Conservation (phyloP, 2,797 vertebrate species). For the Ceryle rudis region DNA sequence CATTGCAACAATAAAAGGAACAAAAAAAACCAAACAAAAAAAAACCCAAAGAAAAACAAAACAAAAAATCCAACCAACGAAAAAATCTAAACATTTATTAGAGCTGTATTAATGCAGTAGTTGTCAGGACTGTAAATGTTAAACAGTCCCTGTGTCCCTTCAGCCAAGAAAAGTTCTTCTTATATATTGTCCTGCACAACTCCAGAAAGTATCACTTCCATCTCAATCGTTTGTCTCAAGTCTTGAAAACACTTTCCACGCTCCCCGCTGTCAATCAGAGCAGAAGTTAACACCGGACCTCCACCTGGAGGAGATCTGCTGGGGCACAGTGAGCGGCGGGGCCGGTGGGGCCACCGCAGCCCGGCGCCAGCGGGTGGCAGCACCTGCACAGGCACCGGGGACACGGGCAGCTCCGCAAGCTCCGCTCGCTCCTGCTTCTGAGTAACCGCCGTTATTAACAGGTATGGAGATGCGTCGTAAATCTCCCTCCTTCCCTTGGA, state of each 20-base stretch:
- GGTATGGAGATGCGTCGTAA: neutral
- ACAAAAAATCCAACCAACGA: neutral
- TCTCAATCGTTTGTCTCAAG: accelerated
- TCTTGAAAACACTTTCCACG: neutral
- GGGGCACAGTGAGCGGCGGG: accelerated
- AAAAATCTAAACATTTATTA: too few species aligned
- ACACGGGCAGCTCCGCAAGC: too few species aligned
- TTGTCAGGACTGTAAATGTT: neutral
- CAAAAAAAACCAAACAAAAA: neutral
- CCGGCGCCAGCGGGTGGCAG: constrained; percentile 51
- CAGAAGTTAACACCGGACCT: too few species aligned
- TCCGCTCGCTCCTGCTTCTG: neutral
- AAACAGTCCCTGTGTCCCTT: neutral
- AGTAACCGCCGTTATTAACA: neutral
- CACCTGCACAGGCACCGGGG: neutral
- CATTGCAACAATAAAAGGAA: neutral
- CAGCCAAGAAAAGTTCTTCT: neutral
- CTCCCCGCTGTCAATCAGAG: neutral
- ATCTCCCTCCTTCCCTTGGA: neutral
- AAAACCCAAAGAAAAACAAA: neutral
- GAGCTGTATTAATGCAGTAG: neutral
- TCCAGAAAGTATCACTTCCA: neutral
- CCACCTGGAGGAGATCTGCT: accelerated
- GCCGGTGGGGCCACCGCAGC: neutral
- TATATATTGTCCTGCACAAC: neutral